Conservation (phyloP, 2,888 invertebrate genomes). For the Pristionchus fissidentatus region DNA sequence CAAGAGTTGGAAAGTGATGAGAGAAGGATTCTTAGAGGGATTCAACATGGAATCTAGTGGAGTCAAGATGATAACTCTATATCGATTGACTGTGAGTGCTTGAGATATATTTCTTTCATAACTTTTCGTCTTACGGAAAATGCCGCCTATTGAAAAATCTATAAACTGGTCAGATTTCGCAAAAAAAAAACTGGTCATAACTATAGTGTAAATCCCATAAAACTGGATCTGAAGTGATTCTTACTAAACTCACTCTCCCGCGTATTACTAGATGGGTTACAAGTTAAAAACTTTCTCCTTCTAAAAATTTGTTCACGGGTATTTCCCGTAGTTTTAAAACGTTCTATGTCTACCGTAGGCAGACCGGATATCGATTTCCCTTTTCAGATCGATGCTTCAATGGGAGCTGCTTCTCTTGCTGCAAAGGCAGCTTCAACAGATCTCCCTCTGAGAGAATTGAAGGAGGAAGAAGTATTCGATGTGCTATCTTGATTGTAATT, state of each 20-base stretch:
- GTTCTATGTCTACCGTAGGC: background rate
- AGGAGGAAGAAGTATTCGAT: constrained; percentile 5
- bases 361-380: background rate
- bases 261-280: no score
- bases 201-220: no score
- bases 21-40: constrained; percentile 53
- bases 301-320: no score
- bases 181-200: no score
- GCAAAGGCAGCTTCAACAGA: background rate
- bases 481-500: background rate
- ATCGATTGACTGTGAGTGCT: constrained; percentile 15
- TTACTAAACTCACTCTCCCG: no score
- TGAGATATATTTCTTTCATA: background rate
- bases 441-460: background rate
- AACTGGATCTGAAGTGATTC: no score
- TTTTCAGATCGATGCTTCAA: constrained; percentile 20
- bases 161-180: no score
- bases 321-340: no score
- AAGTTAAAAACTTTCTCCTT: no score
- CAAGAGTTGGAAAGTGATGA: constrained; percentile 61
- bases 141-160: no score
- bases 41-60: constrained; percentile 39
- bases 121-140: no score
- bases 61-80: constrained; percentile 30
- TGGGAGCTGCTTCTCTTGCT: constrained; percentile 34